These are phyloP conservation scores for Cyanoramphus novaezelandiae DNA, from an alignment of 2,113 vertebrate species.

Conservation along the genomic window DNA sequence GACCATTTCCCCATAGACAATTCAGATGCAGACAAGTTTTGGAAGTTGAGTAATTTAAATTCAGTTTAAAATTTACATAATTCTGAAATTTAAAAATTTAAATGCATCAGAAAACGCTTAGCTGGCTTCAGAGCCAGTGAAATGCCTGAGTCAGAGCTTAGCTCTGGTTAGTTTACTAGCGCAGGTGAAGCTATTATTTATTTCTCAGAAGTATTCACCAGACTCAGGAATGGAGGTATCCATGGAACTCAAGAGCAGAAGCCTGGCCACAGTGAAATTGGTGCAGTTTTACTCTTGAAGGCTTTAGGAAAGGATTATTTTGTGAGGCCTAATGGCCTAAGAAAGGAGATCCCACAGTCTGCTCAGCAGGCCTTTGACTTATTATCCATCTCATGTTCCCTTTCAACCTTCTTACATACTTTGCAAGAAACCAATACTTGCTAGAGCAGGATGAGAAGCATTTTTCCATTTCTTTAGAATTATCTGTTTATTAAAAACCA, in stretches of 20 bases:
- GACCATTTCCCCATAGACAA: not conserved
- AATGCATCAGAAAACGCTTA: not conserved
- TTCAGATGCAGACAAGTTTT: not conserved
- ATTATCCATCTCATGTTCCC: not conserved
- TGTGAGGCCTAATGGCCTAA: not conserved
- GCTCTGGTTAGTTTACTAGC: not conserved
- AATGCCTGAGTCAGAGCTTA: not conserved
- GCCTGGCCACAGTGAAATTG: not conserved
- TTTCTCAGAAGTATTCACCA: not conserved
- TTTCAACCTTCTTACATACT: not conserved
- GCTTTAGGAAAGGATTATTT: not conserved
- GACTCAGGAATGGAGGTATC: not conserved
- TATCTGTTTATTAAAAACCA: not conserved
- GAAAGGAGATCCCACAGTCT: not conserved
- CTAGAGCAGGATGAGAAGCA: not conserved
- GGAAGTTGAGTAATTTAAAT: not conserved
- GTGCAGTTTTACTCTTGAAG: not conserved
- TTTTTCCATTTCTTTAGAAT: not conserved
- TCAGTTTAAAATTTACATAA: not conserved
- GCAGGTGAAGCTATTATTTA: not conserved
- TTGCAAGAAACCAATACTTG: not conserved
- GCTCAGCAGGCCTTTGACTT: not conserved
- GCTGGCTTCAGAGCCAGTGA: not conserved
- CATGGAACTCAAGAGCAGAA: not conserved
- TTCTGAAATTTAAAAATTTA: not conserved